Evolutionary conservation across 2,797 vertebrate species (phyloP).

Genomic region (Miichthys miiuy): DNA sequence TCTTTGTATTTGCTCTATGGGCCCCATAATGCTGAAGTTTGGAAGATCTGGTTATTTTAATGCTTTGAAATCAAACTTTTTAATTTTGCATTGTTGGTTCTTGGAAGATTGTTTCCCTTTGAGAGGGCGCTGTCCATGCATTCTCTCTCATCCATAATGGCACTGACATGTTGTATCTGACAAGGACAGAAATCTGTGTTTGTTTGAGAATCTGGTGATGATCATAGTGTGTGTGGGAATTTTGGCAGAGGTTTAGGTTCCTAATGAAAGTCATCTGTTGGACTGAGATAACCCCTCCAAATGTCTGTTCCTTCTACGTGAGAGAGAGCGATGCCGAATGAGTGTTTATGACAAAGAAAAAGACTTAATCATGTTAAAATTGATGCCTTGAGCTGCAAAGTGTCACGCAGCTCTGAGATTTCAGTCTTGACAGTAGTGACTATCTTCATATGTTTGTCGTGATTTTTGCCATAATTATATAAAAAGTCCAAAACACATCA

Average conservation of each 20-base stretch:
- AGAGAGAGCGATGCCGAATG: background rate
- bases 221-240: constrained; percentile 55
- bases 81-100: background rate
- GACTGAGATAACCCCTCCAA: constrained; percentile 54
- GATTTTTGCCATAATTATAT: too few species aligned
- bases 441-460: background rate
- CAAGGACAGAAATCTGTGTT: constrained; percentile 51
- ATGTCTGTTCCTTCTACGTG: constrained; percentile 37
- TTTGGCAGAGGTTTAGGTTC: constrained; percentile 38
- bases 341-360: constrained; percentile 16
- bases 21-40: too few species aligned
- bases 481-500: background rate
- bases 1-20: too few species aligned
- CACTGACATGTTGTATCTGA: constrained; percentile 43
- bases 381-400: constrained; percentile 26
- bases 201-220: constrained; percentile 57
- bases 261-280: constrained; percentile 70
- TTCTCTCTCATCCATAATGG: background rate
- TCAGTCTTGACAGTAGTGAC: background rate
- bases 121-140: constrained; percentile 6
- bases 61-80: background rate
- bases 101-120: constrained; percentile 6
- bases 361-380: constrained; percentile 9
- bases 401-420: constrained; percentile 11
- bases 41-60: too few species aligned